Base-by-base conservation (phyloP, 2,113 vertebrate genomes). In the Ptilonorhynchus violaceus region DNA sequence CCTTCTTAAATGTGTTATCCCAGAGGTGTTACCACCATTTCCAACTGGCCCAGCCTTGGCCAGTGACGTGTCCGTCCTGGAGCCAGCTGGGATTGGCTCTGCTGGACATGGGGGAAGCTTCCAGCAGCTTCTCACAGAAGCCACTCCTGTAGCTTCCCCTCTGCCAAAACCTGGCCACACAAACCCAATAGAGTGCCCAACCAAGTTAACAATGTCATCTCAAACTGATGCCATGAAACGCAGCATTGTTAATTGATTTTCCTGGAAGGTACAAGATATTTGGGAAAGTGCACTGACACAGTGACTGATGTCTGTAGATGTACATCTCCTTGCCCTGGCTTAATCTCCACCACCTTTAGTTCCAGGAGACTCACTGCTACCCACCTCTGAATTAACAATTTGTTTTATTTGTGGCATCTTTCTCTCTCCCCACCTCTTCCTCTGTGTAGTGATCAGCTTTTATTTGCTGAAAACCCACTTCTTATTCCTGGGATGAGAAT, bases 161-260 rank as follows among this genome's bases (percentile, higher is more conserved):
- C 12, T 24, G 0, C 37, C 44, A 37, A 74, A 82, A 17, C 46
- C 52, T 7, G 60, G 46, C 33, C 53, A 67, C 0, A 0, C 15
- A 75, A 53, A 75, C 28, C 7, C 46, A 53, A 1, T 5, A 15
- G 3, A 68, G 20, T 18, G 24, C 13, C 67, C 74, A 64, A 5
- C 7, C n/a, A 76, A 56, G 37, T 56, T 49, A 75, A 60, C 24
- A 60, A 24, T 9, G 13, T 41, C 35, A 73, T 60, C 22, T 58
- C 49, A 82, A 85, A 68, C 16, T 3, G 5, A 58, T 31, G 8
- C 50, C 55, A 46, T 21, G 41, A 58, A 88, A 85, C 41, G 80
- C 14, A 66, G 41, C 25, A 31, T 14, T 62, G 22, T 11, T 47
- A 31, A 78, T 63, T 73, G 7, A 35, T 47, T 58, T 52, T 27